Base-by-base conservation (phyloP, 1,140 invertebrate genomes). In the Choristoneura fumiferana region DNA sequence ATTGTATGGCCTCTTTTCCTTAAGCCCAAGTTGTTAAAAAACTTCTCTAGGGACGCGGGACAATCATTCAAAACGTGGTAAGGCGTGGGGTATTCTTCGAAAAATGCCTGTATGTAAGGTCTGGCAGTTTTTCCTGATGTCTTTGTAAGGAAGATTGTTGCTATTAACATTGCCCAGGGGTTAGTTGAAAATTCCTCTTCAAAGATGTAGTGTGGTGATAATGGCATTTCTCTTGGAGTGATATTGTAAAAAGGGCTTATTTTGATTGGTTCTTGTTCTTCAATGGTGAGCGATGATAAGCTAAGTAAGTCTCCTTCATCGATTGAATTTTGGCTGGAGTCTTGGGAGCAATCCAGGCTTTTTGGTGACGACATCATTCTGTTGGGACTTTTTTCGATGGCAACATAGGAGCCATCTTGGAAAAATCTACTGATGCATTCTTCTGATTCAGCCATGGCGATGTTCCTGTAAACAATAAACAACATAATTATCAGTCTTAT, bases 71-170 rank as follows among this genome's bases (percentile, higher is more conserved):
- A 61, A 29, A 91, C 90, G 33, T 83, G 69, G 37, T 87, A 84
- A 0, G 91, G 90, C 0, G 86, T 84, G 1, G 86, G 89, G 45
- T 89, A 90, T 40, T 89, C 86, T 12, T 81, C 69, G 15, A 91
- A 87, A 65, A 92, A 92, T 39, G 60, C 76, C 64, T 84, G 87
- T 60, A 92, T 87, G 36, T 77, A 76, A 0, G 84, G 89, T 67
- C 84, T 84, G 8, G 91, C 90, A 0, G 57, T 69, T 75, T 82
- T 87, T 8, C 80, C 88, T 0, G 87, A 81, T 6, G 91, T 92
- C 87, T 91, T 92, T 5, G 89, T 91, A 15, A 92, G 62, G 63
- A 91, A 92, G 34, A 92, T 91, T 0, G 91, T 91, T 60, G 89
- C 90, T 57, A 91, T 81, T 54, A 92, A 71, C 71, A 91, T 77